Conservation (phyloP, 2,888 invertebrate species). For the Caenorhabditis sp. region DNA sequence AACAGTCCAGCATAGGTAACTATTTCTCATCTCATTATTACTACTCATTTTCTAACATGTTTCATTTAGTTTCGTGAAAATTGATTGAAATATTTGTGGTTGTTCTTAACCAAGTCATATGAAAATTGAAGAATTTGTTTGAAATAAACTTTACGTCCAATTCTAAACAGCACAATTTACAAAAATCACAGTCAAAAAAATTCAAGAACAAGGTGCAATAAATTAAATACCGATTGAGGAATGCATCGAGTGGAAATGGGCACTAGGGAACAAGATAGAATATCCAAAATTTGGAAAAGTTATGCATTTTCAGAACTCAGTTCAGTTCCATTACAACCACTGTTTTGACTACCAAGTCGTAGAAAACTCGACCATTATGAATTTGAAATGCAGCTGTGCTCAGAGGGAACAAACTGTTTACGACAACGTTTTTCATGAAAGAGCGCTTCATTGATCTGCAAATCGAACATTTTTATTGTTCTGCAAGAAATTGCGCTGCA, state of each 20-base stretch:
- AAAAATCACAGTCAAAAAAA: neutral
- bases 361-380: conserved; percentile 77
- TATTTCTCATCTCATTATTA: no score
- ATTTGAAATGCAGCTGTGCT: conserved; percentile 78
- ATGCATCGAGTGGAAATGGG: neutral
- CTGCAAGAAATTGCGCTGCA: neutral
- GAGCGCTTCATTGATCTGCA: conserved; percentile 78
- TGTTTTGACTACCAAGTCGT: conserved; percentile 78
- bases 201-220: neutral
- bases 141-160: no score
- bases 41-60: no score
- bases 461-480: neutral
- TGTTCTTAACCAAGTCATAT: neutral
- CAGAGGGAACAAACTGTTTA: conserved; percentile 79
- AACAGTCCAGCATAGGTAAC: conserved; percentile 1
- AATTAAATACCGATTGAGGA: neutral
- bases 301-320: no score
- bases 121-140: no score
- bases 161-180: no score
- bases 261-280: no score
- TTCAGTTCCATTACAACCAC: conserved; percentile 70
- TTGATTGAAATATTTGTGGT: no score
- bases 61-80: no score
- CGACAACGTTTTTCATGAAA: conserved; percentile 79
- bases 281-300: no score